Percentiles rank a stretch among this genome's conserved stretches.
These are phyloP conservation scores for Philopedon plagiatum DNA, from an alignment of 2,888 invertebrate species.

Conservation along the genomic window DNA sequence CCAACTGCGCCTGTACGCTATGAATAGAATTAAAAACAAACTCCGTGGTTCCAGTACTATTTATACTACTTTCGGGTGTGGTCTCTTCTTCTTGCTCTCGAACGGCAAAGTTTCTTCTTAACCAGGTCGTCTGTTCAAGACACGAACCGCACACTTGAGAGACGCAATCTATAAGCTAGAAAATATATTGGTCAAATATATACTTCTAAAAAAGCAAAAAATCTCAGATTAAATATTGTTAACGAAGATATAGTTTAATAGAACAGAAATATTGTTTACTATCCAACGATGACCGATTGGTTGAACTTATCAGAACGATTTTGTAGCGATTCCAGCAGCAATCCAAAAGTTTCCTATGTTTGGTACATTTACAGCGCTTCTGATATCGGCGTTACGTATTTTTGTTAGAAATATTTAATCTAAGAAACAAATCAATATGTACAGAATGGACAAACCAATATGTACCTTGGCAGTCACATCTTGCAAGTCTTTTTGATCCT, in stretches of 20 bases:
- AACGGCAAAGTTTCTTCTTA: conserved; percentile 85
- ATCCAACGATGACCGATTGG: no score
- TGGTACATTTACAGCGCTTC: no score
- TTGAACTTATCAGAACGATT: no score
- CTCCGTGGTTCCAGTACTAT: conserved; percentile 59
- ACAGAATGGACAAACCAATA: neutral
- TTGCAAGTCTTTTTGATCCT: conserved; percentile 85
- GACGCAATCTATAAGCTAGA: conserved; percentile 82
- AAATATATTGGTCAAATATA: conserved; percentile 49
- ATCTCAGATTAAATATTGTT: no score
- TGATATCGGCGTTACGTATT: no score
- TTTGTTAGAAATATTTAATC: no score
- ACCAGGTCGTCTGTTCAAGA: conserved; percentile 91
- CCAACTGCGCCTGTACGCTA: conserved; percentile 86
- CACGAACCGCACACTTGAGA: conserved; percentile 91
- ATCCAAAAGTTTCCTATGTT: no score
- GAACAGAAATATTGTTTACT: no score
- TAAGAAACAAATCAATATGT: neutral
- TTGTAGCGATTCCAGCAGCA: no score
- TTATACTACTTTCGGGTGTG: conserved; percentile 62
- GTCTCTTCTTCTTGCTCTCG: conserved; percentile 79
- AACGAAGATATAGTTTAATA: no score
- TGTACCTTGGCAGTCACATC: conserved; percentile 78
- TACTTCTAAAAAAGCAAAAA: no score
- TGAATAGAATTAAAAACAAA: conserved; percentile 69